Percentiles rank a stretch among this genome's conserved stretches.
phyloP scores from a whole-genome alignment of 1,140 invertebrate species.

The Thereuonema tuberculata region DNA sequence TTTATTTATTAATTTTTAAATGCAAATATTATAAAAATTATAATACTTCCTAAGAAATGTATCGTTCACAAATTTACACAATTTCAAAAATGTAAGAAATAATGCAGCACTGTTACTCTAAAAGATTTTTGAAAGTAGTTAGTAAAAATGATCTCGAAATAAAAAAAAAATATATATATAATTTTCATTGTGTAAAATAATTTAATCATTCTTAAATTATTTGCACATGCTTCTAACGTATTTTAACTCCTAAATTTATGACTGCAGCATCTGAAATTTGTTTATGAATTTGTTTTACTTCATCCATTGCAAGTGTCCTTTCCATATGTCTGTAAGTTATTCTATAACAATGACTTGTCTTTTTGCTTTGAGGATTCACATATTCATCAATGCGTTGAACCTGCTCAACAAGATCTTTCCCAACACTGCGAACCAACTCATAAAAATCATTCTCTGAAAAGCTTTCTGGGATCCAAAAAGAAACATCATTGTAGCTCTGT shows the following conservation, averaged over 20 bases:
- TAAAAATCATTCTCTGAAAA: slow-evolving; percentile 84
- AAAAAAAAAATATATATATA: no score
- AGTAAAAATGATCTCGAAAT: no score
- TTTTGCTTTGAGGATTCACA: slow-evolving; percentile 65
- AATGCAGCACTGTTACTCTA: no score
- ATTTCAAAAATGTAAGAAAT: no score
- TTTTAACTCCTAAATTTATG: slow-evolving; percentile 48
- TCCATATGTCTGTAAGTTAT: slow-evolving; percentile 92
- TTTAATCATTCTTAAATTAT: no score
- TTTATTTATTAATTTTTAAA: no score
- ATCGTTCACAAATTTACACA: no score
- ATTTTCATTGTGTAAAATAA: no score
- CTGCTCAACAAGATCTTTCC: slow-evolving; percentile 84
- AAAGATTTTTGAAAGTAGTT: no score
- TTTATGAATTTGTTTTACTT: slow-evolving; percentile 76
- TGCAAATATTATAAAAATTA: no score
- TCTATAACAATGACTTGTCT: slow-evolving; percentile 75
- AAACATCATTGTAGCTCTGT: slow-evolving; percentile 82
- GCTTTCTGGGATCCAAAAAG: slow-evolving; percentile 81
- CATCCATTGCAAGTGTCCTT: slow-evolving; percentile 64
- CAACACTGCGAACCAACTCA: slow-evolving; percentile 75
- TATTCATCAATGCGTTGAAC: slow-evolving; percentile 78
- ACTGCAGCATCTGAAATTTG: slow-evolving; percentile 49
- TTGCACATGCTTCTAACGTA: no score
- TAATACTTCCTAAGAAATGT: no score